phyloP scores from a whole-genome alignment of 2,888 invertebrate genomes.

The Parascotia fuliginaria region DNA sequence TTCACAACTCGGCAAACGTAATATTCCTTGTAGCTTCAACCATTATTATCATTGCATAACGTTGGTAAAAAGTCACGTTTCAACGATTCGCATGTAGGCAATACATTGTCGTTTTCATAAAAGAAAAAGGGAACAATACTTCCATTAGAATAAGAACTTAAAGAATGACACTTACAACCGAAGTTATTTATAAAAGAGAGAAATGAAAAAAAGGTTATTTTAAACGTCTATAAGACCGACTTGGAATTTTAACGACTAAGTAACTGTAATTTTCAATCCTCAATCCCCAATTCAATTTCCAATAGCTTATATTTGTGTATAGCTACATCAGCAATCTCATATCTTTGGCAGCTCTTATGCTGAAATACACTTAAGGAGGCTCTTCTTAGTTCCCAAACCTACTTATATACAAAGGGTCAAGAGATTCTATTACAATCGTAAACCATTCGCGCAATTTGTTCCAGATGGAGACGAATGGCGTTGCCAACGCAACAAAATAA shows the following conservation, averaged over 20 bases:
- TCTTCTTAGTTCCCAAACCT: slow-evolving; percentile 19
- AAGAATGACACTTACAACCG: background rate
- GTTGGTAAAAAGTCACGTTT: background rate
- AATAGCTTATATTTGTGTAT: too few species aligned
- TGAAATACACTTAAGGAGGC: slow-evolving; percentile 26
- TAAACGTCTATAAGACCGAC: slow-evolving; percentile 9
- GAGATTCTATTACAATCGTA: slow-evolving; percentile 40
- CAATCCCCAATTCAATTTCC: background rate
- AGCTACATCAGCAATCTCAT: slow-evolving; percentile 2
- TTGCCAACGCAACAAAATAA: background rate
- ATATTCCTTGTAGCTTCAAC: too few species aligned
- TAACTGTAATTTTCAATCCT: slow-evolving; percentile 1
- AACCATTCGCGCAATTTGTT: slow-evolving; percentile 40
- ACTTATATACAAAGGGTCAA: slow-evolving; percentile 42
- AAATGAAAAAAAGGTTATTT: slow-evolving; percentile 13
- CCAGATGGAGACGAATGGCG: slow-evolving; percentile 21
- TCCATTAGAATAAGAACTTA: slow-evolving; percentile 4
- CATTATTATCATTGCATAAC: background rate
- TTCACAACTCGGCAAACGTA: too few species aligned
- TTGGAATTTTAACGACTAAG: slow-evolving; percentile 8
- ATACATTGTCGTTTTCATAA: slow-evolving; percentile 2
- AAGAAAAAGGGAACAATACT: slow-evolving; percentile 3
- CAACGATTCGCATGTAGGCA: background rate
- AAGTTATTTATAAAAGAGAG: slow-evolving; percentile 4
- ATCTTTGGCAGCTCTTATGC: slow-evolving; percentile 19